These are phyloP conservation scores for Trachelus tabidus DNA, from an alignment of 2,888 invertebrate genomes.

Conservation along the genomic window DNA sequence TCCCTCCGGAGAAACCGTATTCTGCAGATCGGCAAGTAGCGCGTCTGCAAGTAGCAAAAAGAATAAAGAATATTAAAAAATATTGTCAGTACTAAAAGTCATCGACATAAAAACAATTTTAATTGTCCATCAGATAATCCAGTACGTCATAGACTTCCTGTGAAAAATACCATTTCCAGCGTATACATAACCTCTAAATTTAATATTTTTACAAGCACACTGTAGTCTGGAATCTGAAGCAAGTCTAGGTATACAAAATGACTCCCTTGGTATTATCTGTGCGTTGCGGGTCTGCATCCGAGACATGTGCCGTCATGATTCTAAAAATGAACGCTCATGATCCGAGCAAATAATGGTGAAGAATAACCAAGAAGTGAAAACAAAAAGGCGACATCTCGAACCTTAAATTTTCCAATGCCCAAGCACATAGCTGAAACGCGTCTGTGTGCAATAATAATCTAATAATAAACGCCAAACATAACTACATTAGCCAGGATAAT, in stretches of 20 bases:
- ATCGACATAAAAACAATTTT: not conserved
- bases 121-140: not conserved
- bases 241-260: not conserved
- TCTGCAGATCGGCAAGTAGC: slow-evolving; percentile 93
- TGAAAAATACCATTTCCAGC: not conserved
- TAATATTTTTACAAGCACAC: not conserved
- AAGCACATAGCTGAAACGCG: not conserved
- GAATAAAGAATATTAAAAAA: not conserved
- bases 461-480: not conserved
- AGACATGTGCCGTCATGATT: not conserved
- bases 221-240: not conserved
- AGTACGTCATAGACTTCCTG: not conserved
- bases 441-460: not conserved
- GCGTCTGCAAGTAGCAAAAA: slow-evolving; percentile 80
- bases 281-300: not conserved
- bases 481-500: not conserved
- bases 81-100: not conserved
- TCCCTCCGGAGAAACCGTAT: slow-evolving; percentile 80
- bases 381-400: not conserved
- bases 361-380: not conserved
- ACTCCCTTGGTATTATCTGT: not conserved
- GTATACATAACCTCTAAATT: not conserved
- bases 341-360: not conserved
- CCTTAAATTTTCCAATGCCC: too few species aligned
- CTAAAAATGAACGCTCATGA: not conserved